phyloP scores from a whole-genome alignment of 2,797 vertebrate genomes.

The Anolis apletophallus region DNA sequence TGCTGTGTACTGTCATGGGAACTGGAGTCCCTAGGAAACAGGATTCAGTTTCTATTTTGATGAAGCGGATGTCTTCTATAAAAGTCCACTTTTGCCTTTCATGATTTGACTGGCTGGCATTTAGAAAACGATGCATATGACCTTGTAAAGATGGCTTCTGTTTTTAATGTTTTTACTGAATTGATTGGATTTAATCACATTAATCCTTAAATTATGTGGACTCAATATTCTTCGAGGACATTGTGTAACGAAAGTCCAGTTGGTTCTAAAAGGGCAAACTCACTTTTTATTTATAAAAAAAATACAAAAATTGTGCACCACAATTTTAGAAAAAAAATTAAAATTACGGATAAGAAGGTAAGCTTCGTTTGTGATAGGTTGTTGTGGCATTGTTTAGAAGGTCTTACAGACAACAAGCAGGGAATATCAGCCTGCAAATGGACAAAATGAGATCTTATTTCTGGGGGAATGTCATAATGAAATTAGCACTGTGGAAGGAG shows the following conservation, averaged over 20 bases:
- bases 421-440: neutral
- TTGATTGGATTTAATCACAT: neutral
- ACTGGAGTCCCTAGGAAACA: neutral
- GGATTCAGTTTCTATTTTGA: neutral
- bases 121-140: neutral
- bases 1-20: neutral
- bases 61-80: neutral
- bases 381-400: neutral
- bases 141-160: neutral
- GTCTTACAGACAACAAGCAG: neutral
- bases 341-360: neutral
- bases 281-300: neutral
- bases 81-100: neutral
- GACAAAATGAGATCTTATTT: neutral
- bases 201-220: neutral
- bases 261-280: neutral
- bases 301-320: neutral
- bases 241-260: neutral
- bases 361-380: neutral
- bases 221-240: neutral
- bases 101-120: neutral
- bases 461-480: neutral
- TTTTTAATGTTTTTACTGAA: neutral
- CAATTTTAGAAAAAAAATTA: neutral
- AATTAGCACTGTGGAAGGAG: neutral